Percentiles rank a stretch among this genome's conserved stretches.
These are phyloP conservation scores for Aegypius monachus DNA, from an alignment of 2,113 vertebrate genomes.

Conservation along the genomic window DNA sequence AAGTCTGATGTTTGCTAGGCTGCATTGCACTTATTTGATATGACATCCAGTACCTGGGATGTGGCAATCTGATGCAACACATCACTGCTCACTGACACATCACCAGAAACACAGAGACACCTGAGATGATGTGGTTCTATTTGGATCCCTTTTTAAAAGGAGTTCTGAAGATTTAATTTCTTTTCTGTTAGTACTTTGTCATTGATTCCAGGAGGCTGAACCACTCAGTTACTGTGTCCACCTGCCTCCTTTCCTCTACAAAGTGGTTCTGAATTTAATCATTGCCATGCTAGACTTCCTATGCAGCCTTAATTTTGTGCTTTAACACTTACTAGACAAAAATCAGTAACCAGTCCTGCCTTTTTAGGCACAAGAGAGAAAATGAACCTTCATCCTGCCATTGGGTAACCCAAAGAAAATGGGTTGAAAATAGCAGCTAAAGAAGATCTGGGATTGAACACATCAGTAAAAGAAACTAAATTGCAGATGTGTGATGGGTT, in stretches of 20 bases:
- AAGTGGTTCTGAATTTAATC: not conserved
- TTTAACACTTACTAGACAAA: not conserved
- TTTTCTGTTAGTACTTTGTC: not conserved
- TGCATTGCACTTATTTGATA: not conserved
- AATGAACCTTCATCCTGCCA: not conserved
- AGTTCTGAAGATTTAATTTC: not conserved
- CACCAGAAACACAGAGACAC: not conserved
- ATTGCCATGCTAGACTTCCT: not conserved
- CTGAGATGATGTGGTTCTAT: not conserved
- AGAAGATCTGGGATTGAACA: not conserved
- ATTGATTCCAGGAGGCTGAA: not conserved
- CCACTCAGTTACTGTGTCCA: not conserved
- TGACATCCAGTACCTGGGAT: slow-evolving; percentile 16
- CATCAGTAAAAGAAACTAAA: not conserved
- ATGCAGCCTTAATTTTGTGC: not conserved
- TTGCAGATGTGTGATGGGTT: not conserved
- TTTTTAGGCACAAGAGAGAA: not conserved
- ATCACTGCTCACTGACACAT: not conserved
- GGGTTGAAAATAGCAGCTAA: not conserved
- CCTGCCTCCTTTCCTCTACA: not conserved
- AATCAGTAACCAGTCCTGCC: not conserved
- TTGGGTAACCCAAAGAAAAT: not conserved
- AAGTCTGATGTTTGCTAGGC: not conserved
- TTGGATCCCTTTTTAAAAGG: not conserved
- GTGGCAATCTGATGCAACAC: slow-evolving; percentile 38